These are phyloP conservation scores for Distichodus sexfasciatus DNA, from an alignment of 2,797 vertebrate species.

Conservation along the genomic window DNA sequence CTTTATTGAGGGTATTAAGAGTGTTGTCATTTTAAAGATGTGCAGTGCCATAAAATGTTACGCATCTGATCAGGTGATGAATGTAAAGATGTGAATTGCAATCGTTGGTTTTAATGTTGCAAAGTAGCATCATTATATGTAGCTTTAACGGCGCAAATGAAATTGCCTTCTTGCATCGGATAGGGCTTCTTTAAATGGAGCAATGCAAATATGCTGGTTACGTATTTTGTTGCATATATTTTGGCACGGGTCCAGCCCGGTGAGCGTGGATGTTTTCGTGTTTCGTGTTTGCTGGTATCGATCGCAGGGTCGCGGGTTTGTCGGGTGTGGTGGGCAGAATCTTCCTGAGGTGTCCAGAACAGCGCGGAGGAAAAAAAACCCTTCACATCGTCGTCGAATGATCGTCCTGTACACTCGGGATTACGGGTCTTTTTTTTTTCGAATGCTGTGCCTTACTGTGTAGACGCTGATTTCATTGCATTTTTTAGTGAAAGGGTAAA, in stretches of 20 bases:
- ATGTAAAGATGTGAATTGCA: too few species aligned
- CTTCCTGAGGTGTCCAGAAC: constrained; percentile 39
- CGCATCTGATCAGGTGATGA: too few species aligned
- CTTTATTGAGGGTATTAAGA: too few species aligned
- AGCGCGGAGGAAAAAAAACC: constrained; percentile 57
- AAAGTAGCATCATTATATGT: too few species aligned
- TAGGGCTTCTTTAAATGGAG: too few species aligned
- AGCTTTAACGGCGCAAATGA: too few species aligned
- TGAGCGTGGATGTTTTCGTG: background rate
- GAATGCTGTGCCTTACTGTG: background rate
- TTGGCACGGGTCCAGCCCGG: constrained; percentile 42
- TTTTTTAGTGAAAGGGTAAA: constrained; percentile 1
- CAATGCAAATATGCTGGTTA: too few species aligned
- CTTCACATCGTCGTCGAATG: constrained; percentile 26
- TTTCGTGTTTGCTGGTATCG: constrained; percentile 56
- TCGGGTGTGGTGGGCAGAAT: constrained; percentile 79
- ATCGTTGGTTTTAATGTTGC: too few species aligned
- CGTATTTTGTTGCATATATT: too few species aligned
- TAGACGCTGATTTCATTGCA: background rate
- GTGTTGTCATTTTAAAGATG: constrained; percentile 51
- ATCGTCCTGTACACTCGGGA: constrained; percentile 10
- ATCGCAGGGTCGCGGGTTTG: constrained; percentile 67
- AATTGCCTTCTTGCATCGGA: too few species aligned
- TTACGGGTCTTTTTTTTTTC: constrained; percentile 8
- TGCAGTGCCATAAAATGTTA: constrained; percentile 80